A percentile compares a stretch with the other conserved stretches of the same genome.
Evolutionary conservation across 2,113 vertebrate genomes (phyloP).

Genomic region (Salminus brasiliensis): DNA sequence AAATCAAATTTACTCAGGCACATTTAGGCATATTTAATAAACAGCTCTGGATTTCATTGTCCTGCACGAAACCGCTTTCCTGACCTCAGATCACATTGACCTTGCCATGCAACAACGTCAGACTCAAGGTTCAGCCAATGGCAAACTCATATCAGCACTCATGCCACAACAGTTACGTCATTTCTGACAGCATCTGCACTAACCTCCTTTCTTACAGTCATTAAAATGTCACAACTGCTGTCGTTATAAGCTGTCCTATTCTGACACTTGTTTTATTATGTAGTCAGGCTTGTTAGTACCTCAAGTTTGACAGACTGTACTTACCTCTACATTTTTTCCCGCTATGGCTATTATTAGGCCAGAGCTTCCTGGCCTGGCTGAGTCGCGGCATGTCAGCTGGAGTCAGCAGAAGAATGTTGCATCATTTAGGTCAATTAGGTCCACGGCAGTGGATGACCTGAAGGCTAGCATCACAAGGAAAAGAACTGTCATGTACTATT

Average conservation of each 20-base stretch:
- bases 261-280: neutral
- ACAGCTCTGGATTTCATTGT: too few species aligned
- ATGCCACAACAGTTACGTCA: neutral
- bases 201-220: neutral
- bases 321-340: neutral
- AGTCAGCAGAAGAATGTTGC: neutral
- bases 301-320: neutral
- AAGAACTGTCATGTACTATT: too few species aligned
- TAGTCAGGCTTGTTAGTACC: neutral
- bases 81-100: too few species aligned
- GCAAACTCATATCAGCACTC: neutral
- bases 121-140: neutral
- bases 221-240: neutral
- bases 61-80: too few species aligned
- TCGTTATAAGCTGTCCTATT: neutral
- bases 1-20: too few species aligned
- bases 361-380: neutral
- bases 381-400: neutral
- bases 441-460: neutral
- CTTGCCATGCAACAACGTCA: neutral
- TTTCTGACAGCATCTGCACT: neutral
- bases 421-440: neutral
- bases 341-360: neutral
- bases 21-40: too few species aligned
- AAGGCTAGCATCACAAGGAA: neutral